These are phyloP conservation scores for Zaprionus africanus DNA, from an alignment of 1,140 invertebrate species.

Conservation along the genomic window DNA sequence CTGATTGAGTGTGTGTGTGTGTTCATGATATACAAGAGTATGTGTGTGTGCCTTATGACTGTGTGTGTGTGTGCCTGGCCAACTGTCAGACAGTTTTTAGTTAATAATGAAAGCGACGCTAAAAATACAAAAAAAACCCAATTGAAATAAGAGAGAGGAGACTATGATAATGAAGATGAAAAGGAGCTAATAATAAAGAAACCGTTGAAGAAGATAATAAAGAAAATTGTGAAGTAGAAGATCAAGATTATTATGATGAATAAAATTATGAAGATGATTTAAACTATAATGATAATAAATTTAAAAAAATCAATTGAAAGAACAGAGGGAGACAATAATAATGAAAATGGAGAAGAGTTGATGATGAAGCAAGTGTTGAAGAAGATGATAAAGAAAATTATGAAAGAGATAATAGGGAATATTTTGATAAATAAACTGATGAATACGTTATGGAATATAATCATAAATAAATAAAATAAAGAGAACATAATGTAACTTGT, in stretches of 20 bases:
- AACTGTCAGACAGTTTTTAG: conserved; percentile 71
- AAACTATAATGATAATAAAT: too few relatives aligned
- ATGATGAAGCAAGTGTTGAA: not conserved
- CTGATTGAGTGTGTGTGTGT: conserved; percentile 13
- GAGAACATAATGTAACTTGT: not conserved
- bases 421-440: not conserved
- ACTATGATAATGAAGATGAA: conserved; percentile 17
- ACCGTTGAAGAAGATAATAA: not conserved
- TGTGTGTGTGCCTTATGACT: conserved; percentile 5
- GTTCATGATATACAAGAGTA: conserved; percentile 25
- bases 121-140: conserved; percentile 45
- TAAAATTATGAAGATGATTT: too few relatives aligned
- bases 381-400: not conserved
- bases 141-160: conserved; percentile 43
- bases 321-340: conserved; percentile 14
- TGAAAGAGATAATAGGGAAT: too few relatives aligned
- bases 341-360: not conserved
- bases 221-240: not conserved
- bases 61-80: conserved; percentile 37
- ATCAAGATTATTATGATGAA: not conserved
- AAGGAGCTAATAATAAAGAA: not conserved
- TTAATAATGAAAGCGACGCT: conserved; percentile 70
- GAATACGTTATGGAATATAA: not conserved
- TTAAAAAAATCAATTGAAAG: conserved; percentile 36
- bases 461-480: not conserved